phyloP scores from a whole-genome alignment of 64 coral and sea anemone genomes.

The Orbicella faveolata region DNA sequence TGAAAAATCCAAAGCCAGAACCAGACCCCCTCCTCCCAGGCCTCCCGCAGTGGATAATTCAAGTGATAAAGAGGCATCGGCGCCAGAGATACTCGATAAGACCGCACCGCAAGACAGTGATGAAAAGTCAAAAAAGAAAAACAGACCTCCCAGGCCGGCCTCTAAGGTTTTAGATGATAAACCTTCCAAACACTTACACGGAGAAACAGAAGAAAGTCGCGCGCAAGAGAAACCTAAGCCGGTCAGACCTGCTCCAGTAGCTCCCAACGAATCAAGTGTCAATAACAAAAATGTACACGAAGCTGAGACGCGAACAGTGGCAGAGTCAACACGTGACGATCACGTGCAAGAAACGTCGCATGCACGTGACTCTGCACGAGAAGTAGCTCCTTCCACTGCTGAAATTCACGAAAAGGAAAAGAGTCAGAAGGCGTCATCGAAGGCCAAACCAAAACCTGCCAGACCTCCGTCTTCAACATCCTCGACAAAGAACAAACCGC shows the following conservation, averaged over 20 bases:
- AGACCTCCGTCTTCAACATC: slow-evolving; percentile 22
- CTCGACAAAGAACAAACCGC: slow-evolving; percentile 2
- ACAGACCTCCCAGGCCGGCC: neutral
- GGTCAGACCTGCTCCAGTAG: neutral
- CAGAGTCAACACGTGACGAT: neutral
- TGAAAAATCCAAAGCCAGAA: slow-evolving; percentile 9
- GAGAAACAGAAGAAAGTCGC: neutral
- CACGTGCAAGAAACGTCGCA: neutral
- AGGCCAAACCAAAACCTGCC: slow-evolving; percentile 43
- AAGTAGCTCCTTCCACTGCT: neutral
- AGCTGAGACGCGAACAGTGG: neutral
- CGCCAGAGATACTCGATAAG: neutral
- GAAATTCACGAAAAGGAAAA: neutral
- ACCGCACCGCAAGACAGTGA: neutral
- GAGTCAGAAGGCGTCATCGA: slow-evolving; percentile 13
- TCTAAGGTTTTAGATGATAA: neutral
- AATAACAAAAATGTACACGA: neutral
- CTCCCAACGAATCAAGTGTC: neutral
- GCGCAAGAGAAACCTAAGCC: neutral
- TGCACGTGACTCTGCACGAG: neutral
- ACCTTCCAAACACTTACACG: neutral
- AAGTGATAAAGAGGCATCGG: neutral
- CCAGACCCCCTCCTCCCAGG: slow-evolving; percentile 14
- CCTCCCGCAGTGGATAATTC: slow-evolving; percentile 6
- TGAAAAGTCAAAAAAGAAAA: slow-evolving; percentile 1